Base-by-base conservation (phyloP, 2,888 invertebrate genomes). In the Neria commutata region DNA sequence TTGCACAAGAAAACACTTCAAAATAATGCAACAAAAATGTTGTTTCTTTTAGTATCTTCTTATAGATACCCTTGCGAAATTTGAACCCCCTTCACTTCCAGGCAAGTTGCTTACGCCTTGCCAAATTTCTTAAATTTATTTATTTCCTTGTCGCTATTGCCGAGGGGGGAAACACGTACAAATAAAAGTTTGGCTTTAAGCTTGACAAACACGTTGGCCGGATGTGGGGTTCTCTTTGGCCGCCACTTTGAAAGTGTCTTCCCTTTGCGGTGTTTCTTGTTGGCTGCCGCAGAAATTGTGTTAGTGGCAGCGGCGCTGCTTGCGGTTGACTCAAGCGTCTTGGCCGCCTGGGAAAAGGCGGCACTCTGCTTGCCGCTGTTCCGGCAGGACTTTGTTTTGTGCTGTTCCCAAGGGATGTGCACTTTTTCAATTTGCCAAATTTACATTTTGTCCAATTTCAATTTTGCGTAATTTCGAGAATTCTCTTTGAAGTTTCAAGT, bases 371-470 rank as follows among this genome's bases (percentile, higher is more conserved):
- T 21, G 21, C 14, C 19, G 14, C n/a, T 5, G 16, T 37, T n/a
- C 4, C 11, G 6, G 37, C 8, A 4, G 8, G 11, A 8, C 8
- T n/a, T 4, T 5, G 16, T 14, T 37, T 6, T 37, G 11, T 14
- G 4, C n/a, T 42, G 42, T 4, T 5, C 19, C 19, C 10, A 42
- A 19, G 8, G 6, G 37, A 37, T 19, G 42, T 17, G n/a, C 21
- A 42, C 42, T 42, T 42, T 42, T 42, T 21, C 42, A 42, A 42
- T 42, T 42, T 42, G 21, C 42, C 3, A 19, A 42, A 42, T 42
- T 42, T 42, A 17, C 42, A 42, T 42, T n/a, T n/a, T n/a, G n/a
- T n/a, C n/a, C n/a, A n/a, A n/a, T 42, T 42, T 42, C 42, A 42
- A 42, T 42, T 42, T 19, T 3, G 42, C 14, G 21, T 17, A 17